Evolutionary conservation across 2,888 invertebrate genomes (phyloP).

Genomic region (Graphium colonna): DNA sequence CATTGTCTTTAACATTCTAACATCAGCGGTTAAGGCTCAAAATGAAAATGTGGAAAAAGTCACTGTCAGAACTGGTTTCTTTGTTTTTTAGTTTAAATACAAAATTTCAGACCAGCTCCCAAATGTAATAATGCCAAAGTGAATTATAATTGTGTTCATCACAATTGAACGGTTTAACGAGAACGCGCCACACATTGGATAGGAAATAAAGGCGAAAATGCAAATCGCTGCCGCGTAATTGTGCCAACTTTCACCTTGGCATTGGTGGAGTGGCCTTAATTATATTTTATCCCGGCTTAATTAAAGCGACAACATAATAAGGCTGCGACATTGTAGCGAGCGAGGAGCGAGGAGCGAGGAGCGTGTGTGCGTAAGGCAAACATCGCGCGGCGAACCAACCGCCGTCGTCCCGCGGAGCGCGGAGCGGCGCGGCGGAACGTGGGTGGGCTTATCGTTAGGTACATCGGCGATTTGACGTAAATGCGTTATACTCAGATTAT

Average conservation of each 20-base stretch:
- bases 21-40: too few species aligned
- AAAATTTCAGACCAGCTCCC: too few species aligned
- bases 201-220: too few species aligned
- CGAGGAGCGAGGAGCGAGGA: conserved; percentile 35
- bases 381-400: conserved; percentile 41
- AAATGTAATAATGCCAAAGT: too few species aligned
- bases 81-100: too few species aligned
- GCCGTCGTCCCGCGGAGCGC: conserved; percentile 63
- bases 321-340: conserved; percentile 12
- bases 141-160: background rate
- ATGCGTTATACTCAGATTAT: conserved; percentile 77
- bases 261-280: too few species aligned
- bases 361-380: conserved; percentile 24
- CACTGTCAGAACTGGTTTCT: too few species aligned
- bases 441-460: conserved; percentile 74
- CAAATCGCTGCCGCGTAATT: too few species aligned
- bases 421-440: conserved; percentile 61
- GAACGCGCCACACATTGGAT: too few species aligned
- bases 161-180: background rate
- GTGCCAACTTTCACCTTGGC: too few species aligned
- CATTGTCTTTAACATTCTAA: too few species aligned
- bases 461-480: conserved; percentile 76
- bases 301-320: conserved; percentile 9
- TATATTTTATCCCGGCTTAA: conserved; percentile 3
- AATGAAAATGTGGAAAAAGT: too few species aligned